These are phyloP conservation scores for Agrilus planipennis DNA, from an alignment of 1,140 invertebrate genomes.

Conservation along the genomic window DNA sequence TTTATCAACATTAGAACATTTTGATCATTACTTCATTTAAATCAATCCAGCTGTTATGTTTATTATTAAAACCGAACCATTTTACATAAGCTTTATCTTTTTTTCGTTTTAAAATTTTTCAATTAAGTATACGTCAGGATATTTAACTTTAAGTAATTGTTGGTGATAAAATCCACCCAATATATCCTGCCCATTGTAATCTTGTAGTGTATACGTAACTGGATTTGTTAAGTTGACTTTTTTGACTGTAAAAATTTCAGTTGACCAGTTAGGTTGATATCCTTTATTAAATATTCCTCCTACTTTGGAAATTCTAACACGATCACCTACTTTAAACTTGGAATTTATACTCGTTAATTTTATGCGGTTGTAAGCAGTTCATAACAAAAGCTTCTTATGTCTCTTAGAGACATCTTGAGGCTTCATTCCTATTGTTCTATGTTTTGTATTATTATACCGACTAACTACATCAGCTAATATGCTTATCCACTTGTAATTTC, in stretches of 20 bases:
- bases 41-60: too few relatives aligned
- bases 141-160: conserved; percentile 24
- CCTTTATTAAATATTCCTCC: conserved; percentile 32
- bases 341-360: conserved; percentile 11
- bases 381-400: conserved; percentile 12
- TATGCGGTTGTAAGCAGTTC: conserved; percentile 14
- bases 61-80: too few relatives aligned
- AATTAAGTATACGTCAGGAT: too few relatives aligned
- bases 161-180: conserved; percentile 30
- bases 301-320: conserved; percentile 30
- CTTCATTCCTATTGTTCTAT: conserved; percentile 25
- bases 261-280: conserved; percentile 33
- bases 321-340: conserved; percentile 28
- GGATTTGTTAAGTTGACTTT: conserved; percentile 27
- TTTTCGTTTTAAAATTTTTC: too few relatives aligned
- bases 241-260: conserved; percentile 30
- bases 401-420: conserved; percentile 19
- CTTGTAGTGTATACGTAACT: conserved; percentile 26
- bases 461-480: conserved; percentile 19
- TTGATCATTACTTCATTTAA: too few relatives aligned
- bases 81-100: too few relatives aligned
- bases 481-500: conserved; percentile 26
- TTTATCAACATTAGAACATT: too few relatives aligned
- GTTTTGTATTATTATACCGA: conserved; percentile 27
- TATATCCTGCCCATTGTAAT: conserved; percentile 22